Base-by-base conservation (phyloP, 1,140 invertebrate genomes). In the Drosophila nebulosa region DNA sequence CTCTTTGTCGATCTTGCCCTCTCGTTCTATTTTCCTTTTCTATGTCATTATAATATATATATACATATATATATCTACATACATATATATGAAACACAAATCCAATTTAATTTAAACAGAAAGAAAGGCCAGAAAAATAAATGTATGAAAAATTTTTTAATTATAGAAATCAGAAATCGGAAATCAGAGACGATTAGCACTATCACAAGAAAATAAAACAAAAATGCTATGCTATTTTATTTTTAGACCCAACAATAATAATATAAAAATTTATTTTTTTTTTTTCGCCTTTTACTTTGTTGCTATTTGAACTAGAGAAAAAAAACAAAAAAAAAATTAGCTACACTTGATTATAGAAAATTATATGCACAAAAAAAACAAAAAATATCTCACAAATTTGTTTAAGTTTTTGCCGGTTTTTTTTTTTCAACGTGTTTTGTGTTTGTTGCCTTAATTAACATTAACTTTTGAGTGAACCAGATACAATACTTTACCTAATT, bases 121-220 rank as follows among this genome's bases (percentile, higher is more conserved):
- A 66, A 60, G 18, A 56, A 55, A 67, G 55, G 55, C 24, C 60
- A 74, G 18, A 1, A 18, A 16, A 10, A n/a, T n/a, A n/a, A 46
- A 18, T 9, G 16, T 46, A 46, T 46, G 39, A 46, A 46, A 46
- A 10, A 46, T 46, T 46, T 74, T 67, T 67, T 67, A 55, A 67
- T 66, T 39, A 55, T 74, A 67, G 22, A 67, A 73, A 32, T 39
- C 32, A 61, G 55, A 74, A 73, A 32, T 39, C 32, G 53, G 55
- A 74, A 73, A 74, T 74, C 71, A 74, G 70, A 74, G 59, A 66
- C 71, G 71, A 74, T 74, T 74, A 74, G 63, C 71, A 73, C 70
- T 74, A 74, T 73, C 69, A 56, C 61, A 63, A 21, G 36, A 21
- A 53, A 50, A 52, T 58, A 55, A 58, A 32, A 32, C 3, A 24